Conservation (phyloP, 2,797 vertebrate species). For the Margarornis squamiger region DNA sequence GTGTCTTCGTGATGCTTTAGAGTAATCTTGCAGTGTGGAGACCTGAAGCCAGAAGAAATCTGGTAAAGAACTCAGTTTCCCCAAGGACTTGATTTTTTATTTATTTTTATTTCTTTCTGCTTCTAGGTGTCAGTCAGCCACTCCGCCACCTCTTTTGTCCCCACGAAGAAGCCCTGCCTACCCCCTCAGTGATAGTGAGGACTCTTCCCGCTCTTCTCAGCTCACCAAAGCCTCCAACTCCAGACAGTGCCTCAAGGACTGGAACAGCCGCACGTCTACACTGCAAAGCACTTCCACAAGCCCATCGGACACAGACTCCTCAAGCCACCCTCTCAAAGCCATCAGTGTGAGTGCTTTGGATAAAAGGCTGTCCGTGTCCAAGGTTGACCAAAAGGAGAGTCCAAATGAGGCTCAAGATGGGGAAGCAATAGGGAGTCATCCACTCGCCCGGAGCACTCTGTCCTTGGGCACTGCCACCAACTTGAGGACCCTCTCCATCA, state of each 20-base stretch:
- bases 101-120: slow-evolving; percentile 26
- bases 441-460: slow-evolving; percentile 83
- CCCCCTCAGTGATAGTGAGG: slow-evolving; percentile 85
- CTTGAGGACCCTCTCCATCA: slow-evolving; percentile 82
- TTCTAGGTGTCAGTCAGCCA: slow-evolving; percentile 91
- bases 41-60: not conserved
- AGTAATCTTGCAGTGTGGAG: not conserved
- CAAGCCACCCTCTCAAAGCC: slow-evolving; percentile 83
- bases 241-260: slow-evolving; percentile 81
- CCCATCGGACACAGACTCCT: slow-evolving; percentile 73
- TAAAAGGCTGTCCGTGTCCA: slow-evolving; percentile 85
- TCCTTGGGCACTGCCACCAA: slow-evolving; percentile 80
- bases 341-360: slow-evolving; percentile 88
- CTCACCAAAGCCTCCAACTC: slow-evolving; percentile 80
- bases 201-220: slow-evolving; percentile 76
- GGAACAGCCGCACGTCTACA: slow-evolving; percentile 75
- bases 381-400: slow-evolving; percentile 77
- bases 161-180: slow-evolving; percentile 80
- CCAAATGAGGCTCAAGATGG: slow-evolving; percentile 66
- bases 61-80: not conserved
- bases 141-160: slow-evolving; percentile 84
- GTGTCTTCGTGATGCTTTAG: not conserved
- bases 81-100: slow-evolving; percentile 35
- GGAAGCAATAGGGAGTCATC: slow-evolving; percentile 76
- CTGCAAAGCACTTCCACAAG: slow-evolving; percentile 75